Evolutionary conservation across 2,888 invertebrate genomes (phyloP).

Genomic region (Mythimna albipuncta): DNA sequence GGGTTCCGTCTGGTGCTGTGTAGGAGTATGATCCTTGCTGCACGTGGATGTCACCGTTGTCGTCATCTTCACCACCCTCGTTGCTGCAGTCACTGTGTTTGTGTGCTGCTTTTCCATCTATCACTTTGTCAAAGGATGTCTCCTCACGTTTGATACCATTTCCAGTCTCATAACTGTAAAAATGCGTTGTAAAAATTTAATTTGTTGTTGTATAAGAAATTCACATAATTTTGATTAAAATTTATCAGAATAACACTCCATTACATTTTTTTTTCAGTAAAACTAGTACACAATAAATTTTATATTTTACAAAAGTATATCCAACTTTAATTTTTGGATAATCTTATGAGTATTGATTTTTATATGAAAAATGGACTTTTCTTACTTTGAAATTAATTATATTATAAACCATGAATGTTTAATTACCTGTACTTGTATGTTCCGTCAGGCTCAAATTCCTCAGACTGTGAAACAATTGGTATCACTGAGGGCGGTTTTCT

Average conservation of each 20-base stretch:
- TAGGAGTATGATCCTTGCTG: slow-evolving; percentile 93
- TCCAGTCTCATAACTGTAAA: slow-evolving; percentile 93
- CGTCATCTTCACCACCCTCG: slow-evolving; percentile 90
- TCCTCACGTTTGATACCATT: slow-evolving; percentile 95
- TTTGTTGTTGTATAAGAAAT: background rate
- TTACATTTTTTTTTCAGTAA: background rate
- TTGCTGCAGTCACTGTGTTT: slow-evolving; percentile 82
- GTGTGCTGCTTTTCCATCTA: slow-evolving; percentile 77
- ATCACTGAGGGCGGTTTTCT: slow-evolving; percentile 83
- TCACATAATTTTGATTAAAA: background rate
- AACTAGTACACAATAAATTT: background rate
- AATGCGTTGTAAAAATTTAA: background rate
- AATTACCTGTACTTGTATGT: slow-evolving; percentile 88
- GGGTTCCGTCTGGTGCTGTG: slow-evolving; percentile 93
- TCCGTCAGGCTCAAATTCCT: slow-evolving; percentile 88
- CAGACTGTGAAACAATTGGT: slow-evolving; percentile 89
- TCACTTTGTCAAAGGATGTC: slow-evolving; percentile 92
- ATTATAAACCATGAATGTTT: background rate
- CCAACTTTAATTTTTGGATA: background rate
- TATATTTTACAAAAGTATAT: no score
- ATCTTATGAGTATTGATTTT: background rate
- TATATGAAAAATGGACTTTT: background rate
- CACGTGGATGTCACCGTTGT: slow-evolving; percentile 91
- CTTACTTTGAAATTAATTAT: background rate
- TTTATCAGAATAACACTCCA: background rate